Percentiles rank a stretch among this genome's conserved stretches.
phyloP scores from a whole-genome alignment of 2,113 vertebrate genomes.

The Megaceryle torquata region DNA sequence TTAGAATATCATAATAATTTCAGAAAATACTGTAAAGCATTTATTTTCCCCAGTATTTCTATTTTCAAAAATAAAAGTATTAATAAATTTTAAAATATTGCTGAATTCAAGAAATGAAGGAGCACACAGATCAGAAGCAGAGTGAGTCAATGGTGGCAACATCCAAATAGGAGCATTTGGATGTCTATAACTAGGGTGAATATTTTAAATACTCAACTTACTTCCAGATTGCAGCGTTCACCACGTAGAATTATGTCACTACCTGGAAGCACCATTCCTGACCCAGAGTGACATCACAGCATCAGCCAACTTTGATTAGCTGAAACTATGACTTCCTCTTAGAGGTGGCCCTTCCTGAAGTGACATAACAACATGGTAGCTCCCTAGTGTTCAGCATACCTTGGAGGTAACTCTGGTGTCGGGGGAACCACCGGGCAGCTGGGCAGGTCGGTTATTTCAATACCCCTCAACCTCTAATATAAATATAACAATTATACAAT shows the following conservation, averaged over 20 bases:
- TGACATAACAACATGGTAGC: constrained; percentile 68
- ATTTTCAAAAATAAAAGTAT: background rate
- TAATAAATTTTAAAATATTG: background rate
- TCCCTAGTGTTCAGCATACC: constrained; percentile 79
- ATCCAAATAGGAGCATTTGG: constrained; percentile 72
- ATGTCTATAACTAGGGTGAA: constrained; percentile 67
- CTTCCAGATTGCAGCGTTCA: constrained; percentile 46
- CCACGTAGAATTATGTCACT: constrained; percentile 47
- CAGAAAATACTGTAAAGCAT: background rate
- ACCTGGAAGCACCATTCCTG: constrained; percentile 56
- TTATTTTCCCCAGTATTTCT: constrained; percentile 24
- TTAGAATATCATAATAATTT: background rate
- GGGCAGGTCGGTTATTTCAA: constrained; percentile 85
- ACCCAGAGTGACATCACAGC: constrained; percentile 30
- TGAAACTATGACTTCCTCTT: constrained; percentile 51
- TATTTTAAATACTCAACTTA: constrained; percentile 73
- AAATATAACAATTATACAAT: constrained; percentile 83
- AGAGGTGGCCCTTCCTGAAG: constrained; percentile 59
- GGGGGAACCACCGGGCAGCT: constrained; percentile 81
- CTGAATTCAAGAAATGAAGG: constrained; percentile 48
- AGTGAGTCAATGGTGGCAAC: constrained; percentile 21
- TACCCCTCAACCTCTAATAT: constrained; percentile 84
- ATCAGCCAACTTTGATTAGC: constrained; percentile 57
- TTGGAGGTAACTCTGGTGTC: constrained; percentile 84
- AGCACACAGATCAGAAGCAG: constrained; percentile 56